Conservation (phyloP, 2,888 invertebrate species). For the Eilema caniola region DNA sequence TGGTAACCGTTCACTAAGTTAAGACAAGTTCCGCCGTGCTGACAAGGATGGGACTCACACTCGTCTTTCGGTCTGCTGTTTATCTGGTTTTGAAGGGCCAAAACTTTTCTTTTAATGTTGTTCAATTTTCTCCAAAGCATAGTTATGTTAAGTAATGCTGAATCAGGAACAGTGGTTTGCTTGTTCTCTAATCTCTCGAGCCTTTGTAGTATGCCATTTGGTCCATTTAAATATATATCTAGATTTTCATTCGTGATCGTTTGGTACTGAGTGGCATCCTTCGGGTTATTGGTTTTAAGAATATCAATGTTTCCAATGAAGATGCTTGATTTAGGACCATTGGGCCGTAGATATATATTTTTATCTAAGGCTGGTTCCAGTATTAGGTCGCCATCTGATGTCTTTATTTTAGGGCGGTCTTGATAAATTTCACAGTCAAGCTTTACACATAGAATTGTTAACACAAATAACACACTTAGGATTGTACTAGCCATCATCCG, state of each 20-base stretch:
- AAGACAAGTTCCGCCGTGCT: constrained; percentile 93
- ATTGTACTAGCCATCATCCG: constrained; percentile 65
- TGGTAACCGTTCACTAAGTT: constrained; percentile 90
- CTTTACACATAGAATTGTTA: constrained; percentile 51
- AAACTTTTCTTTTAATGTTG: constrained; percentile 73
- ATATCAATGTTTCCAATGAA: constrained; percentile 91
- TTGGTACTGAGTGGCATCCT: constrained; percentile 33
- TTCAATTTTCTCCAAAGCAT: constrained; percentile 64
- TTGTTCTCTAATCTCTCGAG: constrained; percentile 66
- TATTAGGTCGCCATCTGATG: constrained; percentile 91
- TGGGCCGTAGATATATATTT: constrained; percentile 91
- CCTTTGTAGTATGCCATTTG: constrained; percentile 62
- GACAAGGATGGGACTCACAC: constrained; percentile 92
- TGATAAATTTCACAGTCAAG: constrained; percentile 86
- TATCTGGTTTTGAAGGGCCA: constrained; percentile 77
- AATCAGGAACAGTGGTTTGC: constrained; percentile 38
- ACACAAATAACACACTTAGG: constrained; percentile 55
- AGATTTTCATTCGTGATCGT: constrained; percentile 40
- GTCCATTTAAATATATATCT: constrained; percentile 52
- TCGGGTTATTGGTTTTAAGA: constrained; percentile 71
- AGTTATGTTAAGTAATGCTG: constrained; percentile 60
- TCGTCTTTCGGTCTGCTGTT: constrained; percentile 85
- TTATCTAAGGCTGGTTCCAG: constrained; percentile 92
- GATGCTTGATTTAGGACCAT: constrained; percentile 89
- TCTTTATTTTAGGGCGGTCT: constrained; percentile 86